Percentiles rank a stretch among this genome's conserved stretches.
These are phyloP conservation scores for Pseudococcus viburni DNA, from an alignment of 2,888 invertebrate species.

Conservation along the genomic window DNA sequence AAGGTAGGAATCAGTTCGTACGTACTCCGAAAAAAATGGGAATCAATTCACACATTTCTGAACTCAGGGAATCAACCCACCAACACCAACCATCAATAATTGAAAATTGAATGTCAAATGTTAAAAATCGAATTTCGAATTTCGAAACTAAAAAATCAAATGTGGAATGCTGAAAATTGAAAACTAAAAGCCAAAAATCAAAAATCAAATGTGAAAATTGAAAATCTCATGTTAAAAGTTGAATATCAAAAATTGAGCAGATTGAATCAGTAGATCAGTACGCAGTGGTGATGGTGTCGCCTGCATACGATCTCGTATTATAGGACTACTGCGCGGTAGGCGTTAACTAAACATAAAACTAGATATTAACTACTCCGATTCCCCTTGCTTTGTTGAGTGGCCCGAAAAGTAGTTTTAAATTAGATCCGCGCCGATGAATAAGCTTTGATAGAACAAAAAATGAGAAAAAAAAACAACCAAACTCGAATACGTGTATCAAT, in stretches of 20 bases:
- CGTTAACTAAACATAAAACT: slow-evolving; percentile 39
- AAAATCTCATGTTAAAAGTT: no score
- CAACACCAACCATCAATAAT: no score
- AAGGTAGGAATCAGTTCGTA: no score
- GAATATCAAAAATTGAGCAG: neutral
- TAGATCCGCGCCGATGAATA: slow-evolving; percentile 43
- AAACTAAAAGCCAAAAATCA: no score
- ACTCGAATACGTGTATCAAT: slow-evolving; percentile 25
- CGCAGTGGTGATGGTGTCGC: slow-evolving; percentile 7
- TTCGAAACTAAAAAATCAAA: no score
- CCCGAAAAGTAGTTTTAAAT: slow-evolving; percentile 41
- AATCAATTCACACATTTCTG: no score
- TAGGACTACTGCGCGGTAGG: slow-evolving; percentile 20
- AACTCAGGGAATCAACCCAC: no score
- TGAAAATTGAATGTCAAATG: no score
- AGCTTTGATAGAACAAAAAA: slow-evolving; percentile 16
- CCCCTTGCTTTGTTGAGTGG: slow-evolving; percentile 22
- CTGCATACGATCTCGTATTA: slow-evolving; percentile 3
- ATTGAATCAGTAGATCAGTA: neutral
- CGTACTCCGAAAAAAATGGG: no score
- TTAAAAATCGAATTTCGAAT: no score
- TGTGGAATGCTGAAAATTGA: no score
- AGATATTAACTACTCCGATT: slow-evolving; percentile 45
- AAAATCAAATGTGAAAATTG: no score
- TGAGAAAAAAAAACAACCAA: neutral